Evolutionary conservation across 2,797 vertebrate genomes (phyloP), one percentile per base, ranked within the genome.

Genomic region (Sebastes steindachneri): DNA sequence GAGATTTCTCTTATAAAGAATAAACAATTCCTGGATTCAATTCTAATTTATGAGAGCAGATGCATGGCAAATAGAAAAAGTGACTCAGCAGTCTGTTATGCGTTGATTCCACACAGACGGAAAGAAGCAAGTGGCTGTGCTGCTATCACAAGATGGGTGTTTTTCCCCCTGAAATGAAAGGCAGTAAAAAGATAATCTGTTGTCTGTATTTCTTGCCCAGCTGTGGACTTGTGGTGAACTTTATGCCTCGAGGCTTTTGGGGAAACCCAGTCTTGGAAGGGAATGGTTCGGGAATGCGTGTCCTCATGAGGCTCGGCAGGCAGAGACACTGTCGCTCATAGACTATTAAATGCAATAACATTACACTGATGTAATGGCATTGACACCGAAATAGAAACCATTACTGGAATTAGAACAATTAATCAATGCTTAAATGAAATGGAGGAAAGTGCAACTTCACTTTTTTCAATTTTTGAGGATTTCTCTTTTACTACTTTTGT

Each of bases 1-100:
- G 62, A 35, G 53, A 68, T 77, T 76, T 72, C 82, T 63, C 53
- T 81, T 57, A 80, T 75, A 58, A 65, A 68, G 60, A 87, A 73
- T 86, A 82, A 87, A 87, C 71, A 71, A 65, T 82, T 64, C 75
- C 67, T 75, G 73, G 63, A 81, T 90, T 85, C 35, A 72, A 35
- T 68, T 60, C 25, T 78, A 78, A 83, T 78, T 87, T 92, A 67
- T 76, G 71, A 77, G 55, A 28, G 41, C 71, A 80, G 77, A 87
- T 92, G 74, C 67, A 79, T 87, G 90, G 79, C 90, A 88, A 92
- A 88, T 75, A 79, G 74, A 77, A 60, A 60, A n/a, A 90, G 73
- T 95, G 95, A 97, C 93, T 96, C 84, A 95, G 35, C 86, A 83
- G 90, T 85, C 58, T 92, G 90, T 89, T 92, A 91, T 95, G 92